Conservation (phyloP, 1,140 invertebrate genomes). For the Megalopta genalis region DNA sequence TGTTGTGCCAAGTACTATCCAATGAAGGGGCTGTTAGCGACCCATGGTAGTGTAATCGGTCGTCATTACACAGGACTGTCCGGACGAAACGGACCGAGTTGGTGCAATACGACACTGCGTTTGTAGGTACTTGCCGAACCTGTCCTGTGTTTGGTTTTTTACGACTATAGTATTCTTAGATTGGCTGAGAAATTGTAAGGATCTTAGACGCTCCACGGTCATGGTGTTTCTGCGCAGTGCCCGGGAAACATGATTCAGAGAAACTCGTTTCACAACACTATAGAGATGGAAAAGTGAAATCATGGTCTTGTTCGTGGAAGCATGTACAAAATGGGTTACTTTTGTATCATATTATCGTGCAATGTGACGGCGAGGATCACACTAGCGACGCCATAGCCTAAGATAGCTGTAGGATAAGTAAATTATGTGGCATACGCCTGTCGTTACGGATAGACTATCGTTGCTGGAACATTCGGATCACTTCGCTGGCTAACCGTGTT, state of each 20-base stretch:
- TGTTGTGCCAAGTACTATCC: constrained; percentile 68
- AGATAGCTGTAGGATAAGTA: constrained; percentile 40
- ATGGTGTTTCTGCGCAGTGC: no score
- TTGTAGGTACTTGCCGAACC: constrained; percentile 35
- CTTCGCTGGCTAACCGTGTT: constrained; percentile 24
- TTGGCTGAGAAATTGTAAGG: constrained; percentile 11
- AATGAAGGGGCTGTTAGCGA: constrained; percentile 50
- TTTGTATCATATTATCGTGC: constrained; percentile 66
- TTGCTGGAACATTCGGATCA: constrained; percentile 48
- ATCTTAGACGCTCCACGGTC: neutral
- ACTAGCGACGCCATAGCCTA: constrained; percentile 44
- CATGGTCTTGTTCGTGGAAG: constrained; percentile 53
- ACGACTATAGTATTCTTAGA: constrained; percentile 23
- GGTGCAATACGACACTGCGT: constrained; percentile 44
- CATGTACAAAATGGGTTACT: constrained; percentile 73
- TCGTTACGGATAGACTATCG: constrained; percentile 31
- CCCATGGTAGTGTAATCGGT: constrained; percentile 24
- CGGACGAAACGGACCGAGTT: constrained; percentile 1
- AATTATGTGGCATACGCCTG: constrained; percentile 55
- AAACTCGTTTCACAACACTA: neutral
- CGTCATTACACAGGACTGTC: neutral
- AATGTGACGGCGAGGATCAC: constrained; percentile 38
- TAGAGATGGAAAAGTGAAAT: constrained; percentile 12
- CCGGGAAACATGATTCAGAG: no score
- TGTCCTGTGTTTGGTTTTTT: constrained; percentile 19